A percentile compares a stretch with the other conserved stretches of the same genome.
phyloP scores from a whole-genome alignment of 2,113 vertebrate genomes.

The Lonchura striata region DNA sequence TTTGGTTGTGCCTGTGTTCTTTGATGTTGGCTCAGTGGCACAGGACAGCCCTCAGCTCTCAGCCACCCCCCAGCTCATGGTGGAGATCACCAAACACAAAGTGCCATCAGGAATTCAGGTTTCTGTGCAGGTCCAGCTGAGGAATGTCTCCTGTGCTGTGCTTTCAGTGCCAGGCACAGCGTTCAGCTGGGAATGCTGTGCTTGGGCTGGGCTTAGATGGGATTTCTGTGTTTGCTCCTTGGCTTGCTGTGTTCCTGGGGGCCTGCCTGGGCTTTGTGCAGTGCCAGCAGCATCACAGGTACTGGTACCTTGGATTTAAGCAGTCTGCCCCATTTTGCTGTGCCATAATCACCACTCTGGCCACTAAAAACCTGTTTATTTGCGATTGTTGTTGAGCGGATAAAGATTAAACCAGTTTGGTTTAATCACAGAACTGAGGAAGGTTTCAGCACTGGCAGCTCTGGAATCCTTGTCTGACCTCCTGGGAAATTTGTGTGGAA shows the following conservation, averaged over 20 bases:
- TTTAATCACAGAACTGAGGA: background rate
- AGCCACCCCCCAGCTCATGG: background rate
- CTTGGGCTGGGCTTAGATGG: background rate
- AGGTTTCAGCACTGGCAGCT: background rate
- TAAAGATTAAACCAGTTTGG: background rate
- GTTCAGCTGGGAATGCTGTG: background rate
- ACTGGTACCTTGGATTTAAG: background rate
- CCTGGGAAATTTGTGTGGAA: background rate
- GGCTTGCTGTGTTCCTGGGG: background rate
- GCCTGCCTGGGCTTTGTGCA: background rate
- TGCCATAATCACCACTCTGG: background rate
- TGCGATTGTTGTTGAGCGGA: background rate
- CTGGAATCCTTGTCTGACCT: background rate
- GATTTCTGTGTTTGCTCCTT: background rate
- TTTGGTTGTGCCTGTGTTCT: background rate
- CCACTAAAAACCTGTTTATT: background rate
- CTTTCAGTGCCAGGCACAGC: background rate
- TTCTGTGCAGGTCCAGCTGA: background rate
- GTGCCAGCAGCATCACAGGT: background rate
- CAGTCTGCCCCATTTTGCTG: background rate
- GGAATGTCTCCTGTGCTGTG: background rate
- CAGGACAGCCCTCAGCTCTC: background rate
- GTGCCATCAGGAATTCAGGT: background rate
- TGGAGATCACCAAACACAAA: background rate
- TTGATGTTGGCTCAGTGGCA: rapidly evolving